A percentile compares a stretch with the other conserved stretches of the same genome.
phyloP scores from a whole-genome alignment of 2,113 vertebrate species.

The Halichoeres trimaculatus region DNA sequence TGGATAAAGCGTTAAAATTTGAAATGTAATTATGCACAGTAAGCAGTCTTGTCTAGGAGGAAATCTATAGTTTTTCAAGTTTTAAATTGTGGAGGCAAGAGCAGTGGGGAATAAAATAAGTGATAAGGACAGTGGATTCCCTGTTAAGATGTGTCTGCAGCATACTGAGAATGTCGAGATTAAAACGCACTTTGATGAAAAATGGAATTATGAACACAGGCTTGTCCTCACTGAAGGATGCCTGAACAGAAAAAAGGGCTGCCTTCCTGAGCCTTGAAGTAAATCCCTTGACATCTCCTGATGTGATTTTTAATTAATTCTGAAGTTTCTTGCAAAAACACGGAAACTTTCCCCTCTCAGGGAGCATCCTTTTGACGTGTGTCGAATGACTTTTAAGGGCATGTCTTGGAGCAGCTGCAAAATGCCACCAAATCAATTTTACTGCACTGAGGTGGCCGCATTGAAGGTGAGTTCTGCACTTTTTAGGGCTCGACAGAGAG shows the following conservation, averaged over 20 bases:
- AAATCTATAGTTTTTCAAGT: slow-evolving; percentile 48
- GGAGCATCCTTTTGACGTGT: slow-evolving; percentile 28
- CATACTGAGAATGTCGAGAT: slow-evolving; percentile 71
- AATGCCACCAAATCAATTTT: slow-evolving; percentile 39
- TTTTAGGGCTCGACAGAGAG: not conserved
- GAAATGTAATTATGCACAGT: slow-evolving; percentile 50
- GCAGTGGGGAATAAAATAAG: slow-evolving; percentile 50
- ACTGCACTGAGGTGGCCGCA: slow-evolving; percentile 1
- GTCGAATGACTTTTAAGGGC: slow-evolving; percentile 53
- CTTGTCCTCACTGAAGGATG: slow-evolving; percentile 71
- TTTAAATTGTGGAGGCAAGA: slow-evolving; percentile 55
- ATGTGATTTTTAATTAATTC: slow-evolving; percentile 81
- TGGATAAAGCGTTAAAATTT: slow-evolving; percentile 28
- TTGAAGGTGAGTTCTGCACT: not conserved
- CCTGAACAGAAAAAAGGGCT: slow-evolving; percentile 53
- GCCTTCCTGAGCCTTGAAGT: slow-evolving; percentile 75
- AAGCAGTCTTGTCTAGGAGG: slow-evolving; percentile 33
- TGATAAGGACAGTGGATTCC: slow-evolving; percentile 66
- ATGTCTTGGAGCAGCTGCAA: slow-evolving; percentile 39
- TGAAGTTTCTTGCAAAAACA: slow-evolving; percentile 71
- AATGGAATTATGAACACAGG: slow-evolving; percentile 77
- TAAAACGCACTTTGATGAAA: slow-evolving; percentile 82
- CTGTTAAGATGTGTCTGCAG: slow-evolving; percentile 66
- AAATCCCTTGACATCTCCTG: slow-evolving; percentile 78
- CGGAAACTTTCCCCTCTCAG: slow-evolving; percentile 56